Base-by-base conservation (phyloP, 1,140 invertebrate genomes). In the Lanistes nyassanus region DNA sequence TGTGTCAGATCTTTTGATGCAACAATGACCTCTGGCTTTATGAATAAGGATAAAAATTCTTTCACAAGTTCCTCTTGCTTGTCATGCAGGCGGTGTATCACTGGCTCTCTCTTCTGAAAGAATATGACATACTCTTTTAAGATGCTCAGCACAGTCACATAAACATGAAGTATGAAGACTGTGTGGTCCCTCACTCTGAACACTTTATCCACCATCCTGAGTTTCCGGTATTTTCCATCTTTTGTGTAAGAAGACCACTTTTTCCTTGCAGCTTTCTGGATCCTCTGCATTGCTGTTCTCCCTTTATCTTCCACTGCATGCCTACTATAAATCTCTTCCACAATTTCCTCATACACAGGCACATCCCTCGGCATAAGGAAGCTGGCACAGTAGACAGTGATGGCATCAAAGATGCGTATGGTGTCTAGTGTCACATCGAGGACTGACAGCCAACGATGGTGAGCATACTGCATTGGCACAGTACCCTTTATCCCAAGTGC, bases 391-490 rank as follows among this genome's bases (percentile, higher is more conserved):
- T 83, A 81, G 5, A 83, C 51, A 16, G 21, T 55, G 19, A 62
- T 79, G 2, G 75, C 80, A 77, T 80, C 74, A 2, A 79, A 55
- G 70, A 84, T 3, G 9, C 66, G 16, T 1, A 53, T 26, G 11
- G 70, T 82, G 37, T 72, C 70, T 36, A 76, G 3, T 26, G 79
- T n/a, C 5, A 80, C 73, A 77, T 83, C 82, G 79, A 82, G 80
- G 2, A 39, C 60, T 26, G 83, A 84, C 31, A 85, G 69, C 83
- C 83, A 85, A 16, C 82, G 34, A 56, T 79, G 79, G 23, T 29
- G 21, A 11, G 81, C 55, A 74, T 66, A 81, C 51, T 66, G 76
- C 55, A 80, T 67, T 37, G 85, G 81, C 34, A 79, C 75, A 11
- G 80, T 81, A 66, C 42, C 81, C 64, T 79, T 80, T 0, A 84